Conservation (phyloP, 2,888 invertebrate species). For the Scaptomyza caliginosa region DNA sequence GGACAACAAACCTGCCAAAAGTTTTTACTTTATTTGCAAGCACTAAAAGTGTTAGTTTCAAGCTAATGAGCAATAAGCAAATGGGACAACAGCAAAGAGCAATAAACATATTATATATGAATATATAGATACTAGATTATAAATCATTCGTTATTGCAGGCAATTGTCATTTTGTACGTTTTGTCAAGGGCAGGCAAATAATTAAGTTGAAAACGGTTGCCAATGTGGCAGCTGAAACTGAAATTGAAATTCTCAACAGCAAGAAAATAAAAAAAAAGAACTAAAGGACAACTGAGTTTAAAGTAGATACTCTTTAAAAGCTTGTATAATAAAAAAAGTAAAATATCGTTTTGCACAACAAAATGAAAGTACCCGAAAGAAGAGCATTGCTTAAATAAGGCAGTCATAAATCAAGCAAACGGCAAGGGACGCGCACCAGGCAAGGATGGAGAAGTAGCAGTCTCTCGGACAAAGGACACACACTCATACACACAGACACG, state of each 20-base stretch:
- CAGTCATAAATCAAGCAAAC: conserved; percentile 45
- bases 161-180: conserved; percentile 33
- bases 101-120: background rate
- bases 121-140: conserved; percentile 14
- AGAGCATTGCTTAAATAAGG: conserved; percentile 3
- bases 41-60: background rate
- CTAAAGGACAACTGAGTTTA: background rate
- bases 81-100: conserved; percentile 13
- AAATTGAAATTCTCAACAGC: conserved; percentile 48
- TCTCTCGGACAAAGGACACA: conserved; percentile 22
- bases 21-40: background rate
- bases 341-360: no score
- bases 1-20: conserved; percentile 6
- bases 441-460: background rate
- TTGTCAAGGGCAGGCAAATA: conserved; percentile 68
- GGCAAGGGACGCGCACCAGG: background rate
- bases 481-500: background rate
- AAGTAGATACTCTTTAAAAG: background rate
- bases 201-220: conserved; percentile 64
- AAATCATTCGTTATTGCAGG: conserved; percentile 44
- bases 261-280: background rate
- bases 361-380: background rate
- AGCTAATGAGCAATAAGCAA: conserved; percentile 13
- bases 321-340: no score
- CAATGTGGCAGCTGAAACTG: conserved; percentile 28